phyloP scores from a whole-genome alignment of 64 coral and sea anemone species.

The Hydrozoanthus tunicans region DNA sequence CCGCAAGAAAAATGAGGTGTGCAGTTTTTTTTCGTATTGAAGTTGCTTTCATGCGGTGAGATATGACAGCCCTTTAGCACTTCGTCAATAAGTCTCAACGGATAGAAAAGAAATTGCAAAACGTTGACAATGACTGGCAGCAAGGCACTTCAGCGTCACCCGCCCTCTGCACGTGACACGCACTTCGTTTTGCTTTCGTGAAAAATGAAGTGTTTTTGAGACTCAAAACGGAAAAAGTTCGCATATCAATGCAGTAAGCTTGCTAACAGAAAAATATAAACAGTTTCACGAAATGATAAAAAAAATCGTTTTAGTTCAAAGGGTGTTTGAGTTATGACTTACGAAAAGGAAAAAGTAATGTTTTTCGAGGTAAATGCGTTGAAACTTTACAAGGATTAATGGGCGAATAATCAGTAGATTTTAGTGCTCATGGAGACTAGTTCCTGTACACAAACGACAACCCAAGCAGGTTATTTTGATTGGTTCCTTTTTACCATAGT shows the following conservation, averaged over 20 bases:
- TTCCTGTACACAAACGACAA: neutral
- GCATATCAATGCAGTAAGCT: neutral
- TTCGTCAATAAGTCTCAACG: conserved; percentile 34
- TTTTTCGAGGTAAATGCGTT: neutral
- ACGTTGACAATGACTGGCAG: conserved; percentile 32
- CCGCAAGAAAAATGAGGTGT: conserved; percentile 46
- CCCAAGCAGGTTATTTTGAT: neutral
- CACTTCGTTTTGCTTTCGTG: conserved; percentile 56
- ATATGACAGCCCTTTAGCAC: conserved; percentile 4
- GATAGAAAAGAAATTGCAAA: neutral
- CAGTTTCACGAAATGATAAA: neutral
- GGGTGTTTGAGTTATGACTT: neutral
- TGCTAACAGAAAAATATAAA: neutral
- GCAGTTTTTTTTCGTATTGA: conserved; percentile 32
- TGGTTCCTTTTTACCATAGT: conserved; percentile 16
- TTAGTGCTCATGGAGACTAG: conserved; percentile 32
- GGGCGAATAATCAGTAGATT: conserved; percentile 38
- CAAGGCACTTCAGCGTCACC: conserved; percentile 13
- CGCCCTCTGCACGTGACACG: conserved; percentile 20
- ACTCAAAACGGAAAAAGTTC: conserved; percentile 39
- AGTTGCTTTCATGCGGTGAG: conserved; percentile 22
- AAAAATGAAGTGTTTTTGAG: conserved; percentile 57
- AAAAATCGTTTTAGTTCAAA: neutral
- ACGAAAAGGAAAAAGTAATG: neutral
- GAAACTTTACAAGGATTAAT: conserved; percentile 41